A percentile compares a stretch with the other conserved stretches of the same genome.
Conservation (phyloP, 2,797 vertebrate genomes). For the Avahi laniger region DNA sequence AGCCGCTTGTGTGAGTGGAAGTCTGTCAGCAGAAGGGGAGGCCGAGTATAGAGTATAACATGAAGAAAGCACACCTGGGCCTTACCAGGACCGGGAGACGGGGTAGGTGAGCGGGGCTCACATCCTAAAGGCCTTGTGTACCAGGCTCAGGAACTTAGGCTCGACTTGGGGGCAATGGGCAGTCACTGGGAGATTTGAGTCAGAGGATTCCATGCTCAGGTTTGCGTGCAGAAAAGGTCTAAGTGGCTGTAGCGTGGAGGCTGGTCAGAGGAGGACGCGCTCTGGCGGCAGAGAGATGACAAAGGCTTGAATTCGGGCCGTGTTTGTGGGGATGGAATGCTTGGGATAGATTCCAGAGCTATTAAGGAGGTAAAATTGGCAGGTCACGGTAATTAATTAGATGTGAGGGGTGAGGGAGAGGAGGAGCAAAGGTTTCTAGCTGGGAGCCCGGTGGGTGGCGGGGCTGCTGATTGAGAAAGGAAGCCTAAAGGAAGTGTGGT, state of each 20-base stretch:
- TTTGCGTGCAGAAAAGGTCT: not conserved
- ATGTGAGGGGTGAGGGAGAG: constrained; percentile 39
- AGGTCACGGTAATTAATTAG: constrained; percentile 65
- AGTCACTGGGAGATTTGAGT: not conserved
- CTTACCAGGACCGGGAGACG: not conserved
- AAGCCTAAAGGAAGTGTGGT: not conserved
- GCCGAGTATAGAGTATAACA: not conserved
- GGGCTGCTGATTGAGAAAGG: constrained; percentile 2
- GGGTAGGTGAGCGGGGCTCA: not conserved
- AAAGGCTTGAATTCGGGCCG: constrained; percentile 48
- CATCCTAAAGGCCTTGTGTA: not conserved
- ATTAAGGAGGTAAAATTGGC: constrained; percentile 64
- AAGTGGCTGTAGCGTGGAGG: constrained; percentile 8
- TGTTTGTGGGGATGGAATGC: constrained; percentile 50
- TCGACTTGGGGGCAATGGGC: not conserved
- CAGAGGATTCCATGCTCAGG: not conserved
- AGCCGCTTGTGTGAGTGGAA: not conserved
- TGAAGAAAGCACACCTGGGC: not conserved
- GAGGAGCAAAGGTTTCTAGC: constrained; percentile 38
- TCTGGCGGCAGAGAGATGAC: constrained; percentile 56
- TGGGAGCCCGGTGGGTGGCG: not conserved
- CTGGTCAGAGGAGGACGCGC: constrained; percentile 61
- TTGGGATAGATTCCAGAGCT: constrained; percentile 67
- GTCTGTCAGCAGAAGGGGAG: not conserved
- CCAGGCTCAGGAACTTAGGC: not conserved